Conservation (phyloP, 2,888 invertebrate species). For the Lepidochrysops patricia region DNA sequence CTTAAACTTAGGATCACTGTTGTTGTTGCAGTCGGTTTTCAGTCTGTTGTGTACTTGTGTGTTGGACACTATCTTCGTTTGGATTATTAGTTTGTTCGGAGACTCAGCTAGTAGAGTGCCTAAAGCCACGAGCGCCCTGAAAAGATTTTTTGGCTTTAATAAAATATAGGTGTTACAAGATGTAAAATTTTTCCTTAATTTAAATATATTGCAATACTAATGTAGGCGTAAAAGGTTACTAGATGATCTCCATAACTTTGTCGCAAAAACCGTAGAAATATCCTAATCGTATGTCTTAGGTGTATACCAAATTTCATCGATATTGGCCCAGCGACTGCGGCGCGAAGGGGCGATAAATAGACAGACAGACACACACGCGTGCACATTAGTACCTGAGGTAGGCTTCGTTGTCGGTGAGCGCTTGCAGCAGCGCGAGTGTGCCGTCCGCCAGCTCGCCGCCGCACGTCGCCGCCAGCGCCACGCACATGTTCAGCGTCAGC, state of each 20-base stretch:
- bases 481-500: constrained; percentile 80
- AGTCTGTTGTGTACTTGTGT: constrained; percentile 47
- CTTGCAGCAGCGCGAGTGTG: constrained; percentile 68
- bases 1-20: constrained; percentile 42
- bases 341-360: too few species aligned
- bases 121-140: constrained; percentile 81
- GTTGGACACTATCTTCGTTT: constrained; percentile 53
- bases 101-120: constrained; percentile 79
- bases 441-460: constrained; percentile 69
- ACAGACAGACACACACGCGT: constrained; percentile 1
- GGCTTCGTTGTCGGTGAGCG: constrained; percentile 80
- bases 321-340: too few species aligned
- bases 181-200: too few species aligned
- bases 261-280: too few species aligned
- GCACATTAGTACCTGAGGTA: constrained; percentile 68
- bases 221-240: too few species aligned
- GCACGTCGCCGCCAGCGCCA: constrained; percentile 76
- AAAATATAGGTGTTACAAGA: too few species aligned
- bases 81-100: constrained; percentile 51
- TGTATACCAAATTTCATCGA: too few species aligned
- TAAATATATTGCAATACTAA: too few species aligned
- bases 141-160: constrained; percentile 13
- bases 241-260: too few species aligned
- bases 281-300: too few species aligned
- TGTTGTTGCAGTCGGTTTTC: constrained; percentile 44